Evolutionary conservation across 2,113 vertebrate genomes (phyloP).

Genomic region (Serilophus lunatus): DNA sequence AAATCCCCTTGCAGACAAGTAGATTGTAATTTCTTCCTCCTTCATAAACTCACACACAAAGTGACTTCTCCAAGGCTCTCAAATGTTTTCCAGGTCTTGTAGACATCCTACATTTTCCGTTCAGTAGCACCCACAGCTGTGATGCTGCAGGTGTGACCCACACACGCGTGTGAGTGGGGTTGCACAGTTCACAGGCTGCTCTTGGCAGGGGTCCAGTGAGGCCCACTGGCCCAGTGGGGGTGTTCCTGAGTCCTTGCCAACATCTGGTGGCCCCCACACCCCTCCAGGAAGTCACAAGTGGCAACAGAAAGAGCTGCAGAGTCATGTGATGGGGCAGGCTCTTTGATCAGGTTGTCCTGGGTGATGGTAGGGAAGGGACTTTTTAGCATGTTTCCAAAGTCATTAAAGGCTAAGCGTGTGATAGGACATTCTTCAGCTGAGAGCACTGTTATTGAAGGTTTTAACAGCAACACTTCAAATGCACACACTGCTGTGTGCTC

Average conservation of each 20-base stretch:
- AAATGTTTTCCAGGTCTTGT: neutral
- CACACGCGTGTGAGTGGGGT: rapidly evolving
- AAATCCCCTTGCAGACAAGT: neutral
- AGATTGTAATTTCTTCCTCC: neutral
- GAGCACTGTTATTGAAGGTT: neutral
- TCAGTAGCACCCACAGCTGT: neutral
- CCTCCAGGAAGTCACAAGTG: neutral
- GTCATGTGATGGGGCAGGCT: rapidly evolving
- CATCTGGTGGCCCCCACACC: neutral
- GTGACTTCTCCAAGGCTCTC: neutral
- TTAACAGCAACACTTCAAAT: neutral
- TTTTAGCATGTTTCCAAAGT: neutral
- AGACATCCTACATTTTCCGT: neutral
- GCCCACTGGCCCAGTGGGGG: rapidly evolving
- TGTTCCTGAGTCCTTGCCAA: neutral
- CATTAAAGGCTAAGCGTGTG: neutral
- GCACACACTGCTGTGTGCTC: neutral
- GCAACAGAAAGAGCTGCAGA: neutral
- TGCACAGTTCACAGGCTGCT: neutral
- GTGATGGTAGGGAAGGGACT: neutral
- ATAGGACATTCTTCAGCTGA: neutral
- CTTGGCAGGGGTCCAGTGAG: neutral
- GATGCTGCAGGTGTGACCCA: neutral
- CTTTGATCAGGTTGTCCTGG: neutral
- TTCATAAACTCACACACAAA: neutral